These are phyloP conservation scores for Planococcus citri DNA, from an alignment of 1,140 invertebrate species.

Conservation along the genomic window DNA sequence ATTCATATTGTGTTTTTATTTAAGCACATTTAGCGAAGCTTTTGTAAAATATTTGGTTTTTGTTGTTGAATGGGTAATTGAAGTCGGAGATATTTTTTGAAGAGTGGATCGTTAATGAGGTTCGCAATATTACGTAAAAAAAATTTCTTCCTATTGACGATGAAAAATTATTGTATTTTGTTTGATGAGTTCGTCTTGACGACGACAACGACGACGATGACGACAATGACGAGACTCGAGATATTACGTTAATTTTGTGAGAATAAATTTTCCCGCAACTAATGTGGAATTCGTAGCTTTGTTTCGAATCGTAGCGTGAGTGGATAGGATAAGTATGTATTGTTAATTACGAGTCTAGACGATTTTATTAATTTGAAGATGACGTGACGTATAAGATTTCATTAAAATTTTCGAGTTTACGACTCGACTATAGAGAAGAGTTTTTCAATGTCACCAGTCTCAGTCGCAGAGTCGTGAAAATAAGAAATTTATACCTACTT, in stretches of 20 bases:
- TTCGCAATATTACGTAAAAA: too few species aligned
- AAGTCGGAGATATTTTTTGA: too few species aligned
- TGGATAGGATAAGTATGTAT: too few species aligned
- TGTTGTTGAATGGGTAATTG: neutral
- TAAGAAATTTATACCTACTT: too few species aligned
- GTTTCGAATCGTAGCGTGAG: neutral
- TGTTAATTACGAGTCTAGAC: neutral
- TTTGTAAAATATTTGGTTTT: neutral
- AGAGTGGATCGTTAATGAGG: too few species aligned
- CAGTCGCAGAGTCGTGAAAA: too few species aligned
- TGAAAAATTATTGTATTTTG: too few species aligned
- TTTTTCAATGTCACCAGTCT: too few species aligned
- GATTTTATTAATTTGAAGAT: neutral
- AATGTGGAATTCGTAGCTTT: neutral
- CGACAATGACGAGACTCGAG: too few species aligned
- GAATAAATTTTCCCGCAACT: neutral
- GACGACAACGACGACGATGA: too few species aligned
- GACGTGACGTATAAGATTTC: neutral
- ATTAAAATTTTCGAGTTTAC: neutral
- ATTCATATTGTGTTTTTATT: conserved; percentile 11
- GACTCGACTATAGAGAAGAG: neutral
- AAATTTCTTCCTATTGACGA: too few species aligned
- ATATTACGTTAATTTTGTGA: neutral
- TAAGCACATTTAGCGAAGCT: neutral
- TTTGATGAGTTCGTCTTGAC: too few species aligned